Base-by-base conservation (phyloP, 1,140 invertebrate species). In the Sitodiplosis mosellana region DNA sequence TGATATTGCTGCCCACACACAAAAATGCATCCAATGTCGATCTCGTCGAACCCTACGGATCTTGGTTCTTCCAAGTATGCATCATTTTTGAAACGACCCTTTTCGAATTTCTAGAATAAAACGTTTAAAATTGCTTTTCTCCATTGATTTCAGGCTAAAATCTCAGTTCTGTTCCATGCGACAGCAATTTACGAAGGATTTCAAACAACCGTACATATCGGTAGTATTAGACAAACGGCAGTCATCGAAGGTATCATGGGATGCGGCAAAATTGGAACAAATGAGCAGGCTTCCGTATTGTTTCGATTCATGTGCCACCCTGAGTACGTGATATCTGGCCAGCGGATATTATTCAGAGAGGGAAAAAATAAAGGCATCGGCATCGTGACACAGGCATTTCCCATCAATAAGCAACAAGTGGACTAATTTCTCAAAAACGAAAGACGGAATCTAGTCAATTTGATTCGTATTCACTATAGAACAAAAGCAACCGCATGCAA, bases 201-300 rank as follows among this genome's bases (percentile, higher is more conserved):
- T 67, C 89, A 96, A 72, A 83, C 87, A 20, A 94, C 90, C 0
- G 80, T 97, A 2, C 88, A 96, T 59, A 85, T 96, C 49, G 91
- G 89, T 1, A 96, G 91, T 59, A 85, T 98, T 14, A 68, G 90
- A 10, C 94, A 97, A 68, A 96, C 91, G 0, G 91, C 87, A 17
- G 80, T 94, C 18, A 79, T 93, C 19, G 77, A 71, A 52, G 72
- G 71, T 45, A 67, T 58, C 11, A 64, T 62, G 58, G 62, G 58
- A 2, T 53, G 59, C 15, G 60, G 58, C 46, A 64, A 63, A 33
- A 57, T 74, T 12, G 61, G 69, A 11, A 89, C 87, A 0, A 88
- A 91, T 58, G 84, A 93, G 53, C 77, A 74, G 2, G 88, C 86
- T 12, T 80, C 81, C 0, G 87, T 93, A 1, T 66, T 89, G 51